These are phyloP conservation scores for Ptychadena robeensis DNA, from an alignment of 2,797 vertebrate species.

Conservation along the genomic window DNA sequence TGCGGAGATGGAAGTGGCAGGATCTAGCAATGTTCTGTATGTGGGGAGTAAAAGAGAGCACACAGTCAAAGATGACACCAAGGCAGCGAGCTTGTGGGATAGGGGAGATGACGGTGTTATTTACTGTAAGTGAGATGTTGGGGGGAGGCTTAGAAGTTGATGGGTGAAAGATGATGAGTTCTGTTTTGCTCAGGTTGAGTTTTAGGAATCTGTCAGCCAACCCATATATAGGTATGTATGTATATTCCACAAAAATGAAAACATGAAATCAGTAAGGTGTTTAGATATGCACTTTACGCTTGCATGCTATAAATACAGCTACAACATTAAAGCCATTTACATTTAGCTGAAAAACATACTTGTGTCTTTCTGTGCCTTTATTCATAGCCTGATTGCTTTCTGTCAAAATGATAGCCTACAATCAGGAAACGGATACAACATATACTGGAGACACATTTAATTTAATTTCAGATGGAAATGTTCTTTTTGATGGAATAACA, in stretches of 20 bases:
- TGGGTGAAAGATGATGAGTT: no score
- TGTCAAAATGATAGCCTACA: constrained; percentile 50
- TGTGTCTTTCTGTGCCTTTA: constrained; percentile 44
- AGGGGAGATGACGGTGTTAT: no score
- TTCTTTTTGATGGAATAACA: constrained; percentile 39
- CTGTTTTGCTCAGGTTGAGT: no score
- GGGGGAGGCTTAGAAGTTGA: no score
- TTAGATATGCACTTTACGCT: neutral
- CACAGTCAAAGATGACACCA: no score
- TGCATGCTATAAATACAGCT: constrained; percentile 37
- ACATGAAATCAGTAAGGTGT: neutral
- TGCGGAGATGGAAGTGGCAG: no score
- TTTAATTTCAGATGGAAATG: constrained; percentile 54
- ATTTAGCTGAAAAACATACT: constrained; percentile 51
- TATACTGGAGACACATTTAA: constrained; percentile 54
- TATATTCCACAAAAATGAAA: neutral
- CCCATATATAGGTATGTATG: neutral
- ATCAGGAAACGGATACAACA: constrained; percentile 40
- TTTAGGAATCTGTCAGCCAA: no score
- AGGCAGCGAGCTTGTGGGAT: no score
- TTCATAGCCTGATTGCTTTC: constrained; percentile 52
- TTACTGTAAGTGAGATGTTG: no score
- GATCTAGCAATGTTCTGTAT: no score
- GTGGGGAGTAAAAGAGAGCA: no score
- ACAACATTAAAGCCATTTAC: constrained; percentile 13